A percentile compares a stretch with the other conserved stretches of the same genome.
These are phyloP conservation scores for Chiropotes sagulatus DNA, from an alignment of 2,797 vertebrate genomes.

Conservation along the genomic window DNA sequence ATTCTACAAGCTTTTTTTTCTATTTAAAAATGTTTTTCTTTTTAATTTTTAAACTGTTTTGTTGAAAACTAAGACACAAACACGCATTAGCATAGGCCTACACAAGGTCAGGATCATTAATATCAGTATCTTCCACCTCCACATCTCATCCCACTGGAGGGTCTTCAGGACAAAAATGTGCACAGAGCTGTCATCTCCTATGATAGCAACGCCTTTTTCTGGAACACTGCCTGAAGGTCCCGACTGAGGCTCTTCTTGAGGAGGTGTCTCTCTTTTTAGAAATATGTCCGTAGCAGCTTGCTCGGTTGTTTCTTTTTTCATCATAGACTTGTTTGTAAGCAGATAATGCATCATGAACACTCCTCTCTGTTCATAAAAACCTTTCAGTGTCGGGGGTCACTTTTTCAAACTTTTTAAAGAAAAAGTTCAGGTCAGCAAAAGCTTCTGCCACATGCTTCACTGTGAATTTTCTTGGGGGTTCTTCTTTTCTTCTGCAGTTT, in stretches of 20 bases:
- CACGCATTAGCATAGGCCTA: neutral
- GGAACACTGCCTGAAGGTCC: neutral
- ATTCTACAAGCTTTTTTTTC: neutral
- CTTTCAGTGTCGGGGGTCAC: neutral
- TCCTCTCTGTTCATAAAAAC: neutral
- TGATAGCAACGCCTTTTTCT: neutral
- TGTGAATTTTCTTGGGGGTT: neutral
- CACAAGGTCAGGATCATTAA: neutral
- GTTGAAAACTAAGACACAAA: neutral
- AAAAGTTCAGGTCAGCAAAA: neutral
- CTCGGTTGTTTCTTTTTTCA: neutral
- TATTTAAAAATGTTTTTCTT: neutral
- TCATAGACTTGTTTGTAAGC: neutral
- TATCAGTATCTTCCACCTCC: neutral
- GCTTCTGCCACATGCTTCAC: neutral
- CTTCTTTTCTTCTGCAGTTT: neutral
- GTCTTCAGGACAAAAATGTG: neutral
- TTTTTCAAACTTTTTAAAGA: neutral
- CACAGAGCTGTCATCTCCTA: neutral
- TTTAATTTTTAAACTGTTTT: neutral
- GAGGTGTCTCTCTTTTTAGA: neutral
- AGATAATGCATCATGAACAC: neutral
- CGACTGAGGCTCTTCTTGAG: neutral
- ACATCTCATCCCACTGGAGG: neutral
- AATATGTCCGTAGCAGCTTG: neutral